These are phyloP conservation scores for Caenorhabditis remanei DNA, from an alignment of 1,140 invertebrate genomes.

Conservation along the genomic window DNA sequence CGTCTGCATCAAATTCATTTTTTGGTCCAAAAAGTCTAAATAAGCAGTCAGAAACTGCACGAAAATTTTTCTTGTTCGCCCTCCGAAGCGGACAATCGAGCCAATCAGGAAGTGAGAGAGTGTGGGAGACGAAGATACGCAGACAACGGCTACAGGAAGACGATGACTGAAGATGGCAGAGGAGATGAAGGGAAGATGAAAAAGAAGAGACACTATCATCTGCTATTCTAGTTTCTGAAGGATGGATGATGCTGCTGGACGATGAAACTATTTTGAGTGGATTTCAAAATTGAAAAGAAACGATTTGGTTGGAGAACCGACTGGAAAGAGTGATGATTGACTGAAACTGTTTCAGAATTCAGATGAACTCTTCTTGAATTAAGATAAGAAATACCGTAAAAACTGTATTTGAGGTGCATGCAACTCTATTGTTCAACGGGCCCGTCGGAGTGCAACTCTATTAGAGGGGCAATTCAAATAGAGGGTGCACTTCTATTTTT, in stretches of 20 bases:
- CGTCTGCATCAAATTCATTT: not conserved
- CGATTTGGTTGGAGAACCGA: not conserved
- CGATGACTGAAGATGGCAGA: slow-evolving; percentile 50
- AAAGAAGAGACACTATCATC: slow-evolving; percentile 46
- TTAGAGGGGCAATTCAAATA: too few relatives aligned
- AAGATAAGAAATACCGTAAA: too few relatives aligned
- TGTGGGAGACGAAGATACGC: not conserved
- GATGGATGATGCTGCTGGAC: not conserved
- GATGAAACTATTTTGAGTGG: slow-evolving; percentile 26
- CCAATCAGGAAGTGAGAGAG: slow-evolving; percentile 53
- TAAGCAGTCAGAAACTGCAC: slow-evolving; percentile 29
- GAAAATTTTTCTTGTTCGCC: not conserved
- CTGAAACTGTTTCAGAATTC: too few relatives aligned
- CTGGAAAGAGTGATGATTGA: not conserved
- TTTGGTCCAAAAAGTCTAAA: slow-evolving; percentile 34
- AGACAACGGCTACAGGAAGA: slow-evolving; percentile 48
- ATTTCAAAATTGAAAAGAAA: not conserved
- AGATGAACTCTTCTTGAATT: too few relatives aligned
- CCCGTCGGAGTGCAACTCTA: too few relatives aligned
- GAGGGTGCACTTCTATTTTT: too few relatives aligned
- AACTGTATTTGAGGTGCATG: too few relatives aligned
- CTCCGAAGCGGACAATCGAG: slow-evolving; percentile 47
- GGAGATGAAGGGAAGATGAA: not conserved
- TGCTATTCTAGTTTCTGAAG: slow-evolving; percentile 48
- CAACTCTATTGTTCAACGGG: too few relatives aligned